phyloP scores from a whole-genome alignment of 2,797 vertebrate genomes.

The Buceros bicornis region DNA sequence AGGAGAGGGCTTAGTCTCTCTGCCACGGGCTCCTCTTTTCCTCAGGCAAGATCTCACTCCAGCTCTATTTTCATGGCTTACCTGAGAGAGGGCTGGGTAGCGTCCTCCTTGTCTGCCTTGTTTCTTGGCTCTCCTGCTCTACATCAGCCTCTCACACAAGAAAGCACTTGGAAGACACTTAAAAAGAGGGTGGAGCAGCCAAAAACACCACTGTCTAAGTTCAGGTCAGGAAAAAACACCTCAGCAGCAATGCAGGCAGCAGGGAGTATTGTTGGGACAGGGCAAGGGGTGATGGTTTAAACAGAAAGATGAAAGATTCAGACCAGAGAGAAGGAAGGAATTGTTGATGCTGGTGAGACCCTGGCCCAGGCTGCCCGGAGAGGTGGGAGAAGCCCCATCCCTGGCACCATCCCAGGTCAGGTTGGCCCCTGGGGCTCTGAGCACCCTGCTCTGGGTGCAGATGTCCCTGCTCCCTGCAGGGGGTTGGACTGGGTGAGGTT shows the following conservation, averaged over 20 bases:
- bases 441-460: neutral
- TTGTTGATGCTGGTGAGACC: neutral
- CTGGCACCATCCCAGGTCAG: neutral
- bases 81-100: neutral
- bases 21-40: neutral
- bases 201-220: rapidly evolving
- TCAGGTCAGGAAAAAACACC: neutral
- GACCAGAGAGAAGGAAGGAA: neutral
- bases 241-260: rapidly evolving
- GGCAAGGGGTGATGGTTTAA: neutral
- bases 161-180: neutral
- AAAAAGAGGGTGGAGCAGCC: neutral
- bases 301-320: neutral
- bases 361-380: neutral
- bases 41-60: neutral
- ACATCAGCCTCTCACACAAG: neutral
- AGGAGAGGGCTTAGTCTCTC: neutral
- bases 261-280: neutral
- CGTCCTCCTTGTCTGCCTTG: neutral
- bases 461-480: neutral
- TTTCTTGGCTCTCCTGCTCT: neutral
- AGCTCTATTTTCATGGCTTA: rapidly evolving
- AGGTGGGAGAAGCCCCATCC: neutral
- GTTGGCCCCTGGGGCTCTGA: neutral
- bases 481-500: neutral